These are phyloP conservation scores for Alethe diademata DNA, from an alignment of 2,113 vertebrate genomes.

Conservation along the genomic window DNA sequence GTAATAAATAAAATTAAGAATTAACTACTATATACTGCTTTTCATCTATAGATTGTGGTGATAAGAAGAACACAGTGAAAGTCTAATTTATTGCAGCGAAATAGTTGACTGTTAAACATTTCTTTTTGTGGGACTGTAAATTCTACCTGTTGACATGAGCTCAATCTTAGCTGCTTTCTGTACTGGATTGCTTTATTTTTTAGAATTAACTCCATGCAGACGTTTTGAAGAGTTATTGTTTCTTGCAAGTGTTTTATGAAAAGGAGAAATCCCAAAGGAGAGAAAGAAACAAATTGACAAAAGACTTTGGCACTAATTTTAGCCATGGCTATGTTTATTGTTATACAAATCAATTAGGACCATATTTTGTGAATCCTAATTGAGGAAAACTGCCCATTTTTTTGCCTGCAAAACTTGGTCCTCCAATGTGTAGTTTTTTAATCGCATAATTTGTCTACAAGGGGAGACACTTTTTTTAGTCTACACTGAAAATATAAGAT, in stretches of 20 bases:
- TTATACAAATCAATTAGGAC: constrained; percentile 35
- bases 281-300: constrained; percentile 31
- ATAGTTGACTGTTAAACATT: constrained; percentile 75
- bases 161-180: constrained; percentile 55
- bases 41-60: constrained; percentile 45
- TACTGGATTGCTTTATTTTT: constrained; percentile 35
- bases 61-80: constrained; percentile 50
- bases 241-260: constrained; percentile 19
- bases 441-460: background rate
- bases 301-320: constrained; percentile 4
- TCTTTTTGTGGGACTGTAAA: constrained; percentile 73
- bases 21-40: constrained; percentile 48
- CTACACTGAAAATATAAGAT: background rate
- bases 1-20: constrained; percentile 63
- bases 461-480: background rate
- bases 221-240: constrained; percentile 52
- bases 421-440: background rate
- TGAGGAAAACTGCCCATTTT: background rate
- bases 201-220: constrained; percentile 48
- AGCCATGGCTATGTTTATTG: constrained; percentile 11
- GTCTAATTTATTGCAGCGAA: constrained; percentile 60
- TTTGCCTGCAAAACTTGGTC: background rate
- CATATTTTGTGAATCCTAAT: constrained; percentile 10
- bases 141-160: constrained; percentile 65
- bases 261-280: constrained; percentile 47